These are phyloP conservation scores for Leptothorax acervorum DNA, from an alignment of 2,888 invertebrate genomes.

Conservation along the genomic window DNA sequence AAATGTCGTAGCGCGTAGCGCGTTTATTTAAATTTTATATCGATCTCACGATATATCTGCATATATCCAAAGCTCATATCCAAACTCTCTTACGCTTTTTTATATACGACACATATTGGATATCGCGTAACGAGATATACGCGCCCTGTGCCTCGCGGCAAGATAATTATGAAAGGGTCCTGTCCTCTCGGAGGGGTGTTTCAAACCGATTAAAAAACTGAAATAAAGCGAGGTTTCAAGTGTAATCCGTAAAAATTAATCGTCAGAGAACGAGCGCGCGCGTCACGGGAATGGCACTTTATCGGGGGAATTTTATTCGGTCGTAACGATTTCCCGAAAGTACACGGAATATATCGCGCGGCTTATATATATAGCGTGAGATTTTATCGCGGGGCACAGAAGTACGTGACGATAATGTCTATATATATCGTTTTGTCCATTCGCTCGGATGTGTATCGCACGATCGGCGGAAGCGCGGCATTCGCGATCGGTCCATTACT, in stretches of 20 bases:
- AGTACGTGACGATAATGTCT: conserved; percentile 15
- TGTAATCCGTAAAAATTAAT: conserved; percentile 24
- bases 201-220: conserved; percentile 18
- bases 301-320: not conserved
- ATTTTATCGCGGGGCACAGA: conserved; percentile 23
- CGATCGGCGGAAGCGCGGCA: conserved; percentile 2
- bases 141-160: conserved; percentile 38
- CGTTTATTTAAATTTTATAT: conserved; percentile 50
- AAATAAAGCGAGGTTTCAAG: not conserved
- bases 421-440: not conserved
- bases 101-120: conserved; percentile 18
- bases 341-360: not conserved
- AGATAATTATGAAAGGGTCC: not conserved
- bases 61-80: conserved; percentile 33
- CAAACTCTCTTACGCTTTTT: conserved; percentile 29
- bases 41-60: conserved; percentile 30
- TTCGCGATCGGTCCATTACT: conserved; percentile 7
- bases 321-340: not conserved
- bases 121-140: conserved; percentile 30
- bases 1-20: conserved; percentile 40
- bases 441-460: conserved; percentile 22
- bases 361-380: not conserved
- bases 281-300: not conserved
- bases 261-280: not conserved
- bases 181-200: not conserved